A percentile compares a stretch with the other conserved stretches of the same genome.
These are phyloP conservation scores for Sylvicola fuscatus DNA, from an alignment of 2,888 invertebrate species.

Conservation along the genomic window DNA sequence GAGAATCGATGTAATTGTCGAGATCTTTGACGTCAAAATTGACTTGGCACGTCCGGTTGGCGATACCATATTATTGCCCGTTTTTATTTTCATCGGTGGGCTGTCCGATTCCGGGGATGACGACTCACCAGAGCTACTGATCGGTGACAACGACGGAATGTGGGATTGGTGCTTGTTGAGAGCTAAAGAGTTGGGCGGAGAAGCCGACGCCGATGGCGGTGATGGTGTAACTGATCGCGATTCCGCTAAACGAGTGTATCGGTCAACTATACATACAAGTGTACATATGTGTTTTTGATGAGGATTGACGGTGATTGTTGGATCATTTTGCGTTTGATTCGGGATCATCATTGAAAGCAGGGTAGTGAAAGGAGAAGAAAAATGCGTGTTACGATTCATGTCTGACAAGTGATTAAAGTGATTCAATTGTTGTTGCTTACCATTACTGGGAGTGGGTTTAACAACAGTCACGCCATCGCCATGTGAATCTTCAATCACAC, in stretches of 20 bases:
- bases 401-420: no score
- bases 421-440: no score
- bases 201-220: conserved; percentile 52
- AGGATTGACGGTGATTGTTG: no score
- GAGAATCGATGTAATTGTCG: conserved; percentile 21
- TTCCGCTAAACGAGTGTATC: conserved; percentile 51
- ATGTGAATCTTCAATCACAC: conserved; percentile 28
- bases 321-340: no score
- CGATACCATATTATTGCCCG: conserved; percentile 16
- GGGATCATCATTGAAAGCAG: no score
- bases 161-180: conserved; percentile 17
- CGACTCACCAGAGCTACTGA: conserved; percentile 31
- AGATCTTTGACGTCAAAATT: conserved; percentile 22
- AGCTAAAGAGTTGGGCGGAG: conserved; percentile 18
- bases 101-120: conserved; percentile 29
- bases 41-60: conserved; percentile 23
- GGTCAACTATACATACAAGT: conserved; percentile 23
- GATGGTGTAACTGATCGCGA: conserved; percentile 58
- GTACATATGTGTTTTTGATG: no score
- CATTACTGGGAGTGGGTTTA: no score
- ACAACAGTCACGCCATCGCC: no score
- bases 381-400: no score
- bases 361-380: no score
- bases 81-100: conserved; percentile 23
- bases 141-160: conserved; percentile 30